Conservation (phyloP, 2,113 vertebrate species). For the Xerus inauris region DNA sequence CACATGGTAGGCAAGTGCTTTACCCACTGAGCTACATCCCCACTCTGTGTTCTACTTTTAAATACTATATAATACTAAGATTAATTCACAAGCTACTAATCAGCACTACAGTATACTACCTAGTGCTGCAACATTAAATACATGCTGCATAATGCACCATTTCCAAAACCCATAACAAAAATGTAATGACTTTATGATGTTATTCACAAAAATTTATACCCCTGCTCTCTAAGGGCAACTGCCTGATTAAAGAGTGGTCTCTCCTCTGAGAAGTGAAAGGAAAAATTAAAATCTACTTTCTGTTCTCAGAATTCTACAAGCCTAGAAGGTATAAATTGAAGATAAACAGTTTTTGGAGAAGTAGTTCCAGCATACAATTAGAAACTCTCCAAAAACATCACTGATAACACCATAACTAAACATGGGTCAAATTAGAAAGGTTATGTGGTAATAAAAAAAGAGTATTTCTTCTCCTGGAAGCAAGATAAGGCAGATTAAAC, state of each 20-base stretch:
- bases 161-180: neutral
- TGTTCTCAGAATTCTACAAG: conserved; percentile 9
- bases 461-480: conserved; percentile 1
- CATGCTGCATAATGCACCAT: neutral
- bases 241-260: conserved; percentile 18
- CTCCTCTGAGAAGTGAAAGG: conserved; percentile 24
- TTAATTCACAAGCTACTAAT: neutral
- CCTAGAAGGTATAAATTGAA: neutral
- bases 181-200: neutral
- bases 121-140: neutral
- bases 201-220: neutral
- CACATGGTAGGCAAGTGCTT: neutral
- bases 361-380: neutral
- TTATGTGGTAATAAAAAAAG: conserved; percentile 31
- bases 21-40: neutral
- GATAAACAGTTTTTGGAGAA: conserved; percentile 26
- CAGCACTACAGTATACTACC: neutral
- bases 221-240: neutral
- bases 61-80: neutral
- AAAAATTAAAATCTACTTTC: conserved; percentile 50
- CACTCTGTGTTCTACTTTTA: neutral
- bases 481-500: conserved; percentile 27
- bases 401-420: neutral
- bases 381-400: conserved; percentile 52
- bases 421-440: neutral